Evolutionary conservation across 37 sponge, comb jelly and placozoan species (phyloP).

Genomic region (Dysidea cf. avara): DNA sequence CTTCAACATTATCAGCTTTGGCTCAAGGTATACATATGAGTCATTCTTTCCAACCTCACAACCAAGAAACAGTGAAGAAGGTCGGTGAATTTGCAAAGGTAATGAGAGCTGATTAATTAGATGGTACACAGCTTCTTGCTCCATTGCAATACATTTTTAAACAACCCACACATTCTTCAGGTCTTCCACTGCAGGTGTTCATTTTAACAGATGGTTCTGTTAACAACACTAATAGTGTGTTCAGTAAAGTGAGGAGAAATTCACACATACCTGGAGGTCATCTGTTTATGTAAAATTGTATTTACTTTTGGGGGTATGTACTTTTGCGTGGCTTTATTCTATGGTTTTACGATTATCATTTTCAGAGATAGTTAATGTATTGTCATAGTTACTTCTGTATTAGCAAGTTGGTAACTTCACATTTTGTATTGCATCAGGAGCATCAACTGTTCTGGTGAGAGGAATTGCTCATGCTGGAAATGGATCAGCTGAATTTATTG

Average conservation of each 20-base stretch:
- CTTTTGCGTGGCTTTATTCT: too few relatives aligned
- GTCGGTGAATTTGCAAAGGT: slow-evolving; percentile 45
- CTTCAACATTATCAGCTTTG: slow-evolving; percentile 89
- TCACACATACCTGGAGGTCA: too few relatives aligned
- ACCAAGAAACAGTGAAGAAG: slow-evolving; percentile 52
- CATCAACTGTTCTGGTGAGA: slow-evolving; percentile 67
- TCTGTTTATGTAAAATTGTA: too few relatives aligned
- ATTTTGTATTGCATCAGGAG: slow-evolving; percentile 72
- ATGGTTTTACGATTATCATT: too few relatives aligned
- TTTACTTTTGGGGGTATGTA: too few relatives aligned
- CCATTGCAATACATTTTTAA: slow-evolving; percentile 63
- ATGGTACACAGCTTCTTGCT: slow-evolving; percentile 67
- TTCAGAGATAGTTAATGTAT: too few relatives aligned
- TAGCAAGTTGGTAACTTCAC: slow-evolving; percentile 51
- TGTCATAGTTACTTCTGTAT: too few relatives aligned
- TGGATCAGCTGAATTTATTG: too few relatives aligned
- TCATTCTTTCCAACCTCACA: slow-evolving; percentile 59
- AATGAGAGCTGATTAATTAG: slow-evolving; percentile 64
- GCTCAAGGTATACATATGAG: slow-evolving; percentile 41
- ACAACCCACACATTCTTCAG: slow-evolving; percentile 20
- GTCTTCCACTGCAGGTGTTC: slow-evolving; percentile 73
- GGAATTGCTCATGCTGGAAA: too few relatives aligned
- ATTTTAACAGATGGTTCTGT: slow-evolving; percentile 80
- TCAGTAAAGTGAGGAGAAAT: too few relatives aligned
- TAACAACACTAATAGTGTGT: too few relatives aligned